Evolutionary conservation across 1,140 invertebrate species (phyloP).

Genomic region (Rhizoglyphus robini): DNA sequence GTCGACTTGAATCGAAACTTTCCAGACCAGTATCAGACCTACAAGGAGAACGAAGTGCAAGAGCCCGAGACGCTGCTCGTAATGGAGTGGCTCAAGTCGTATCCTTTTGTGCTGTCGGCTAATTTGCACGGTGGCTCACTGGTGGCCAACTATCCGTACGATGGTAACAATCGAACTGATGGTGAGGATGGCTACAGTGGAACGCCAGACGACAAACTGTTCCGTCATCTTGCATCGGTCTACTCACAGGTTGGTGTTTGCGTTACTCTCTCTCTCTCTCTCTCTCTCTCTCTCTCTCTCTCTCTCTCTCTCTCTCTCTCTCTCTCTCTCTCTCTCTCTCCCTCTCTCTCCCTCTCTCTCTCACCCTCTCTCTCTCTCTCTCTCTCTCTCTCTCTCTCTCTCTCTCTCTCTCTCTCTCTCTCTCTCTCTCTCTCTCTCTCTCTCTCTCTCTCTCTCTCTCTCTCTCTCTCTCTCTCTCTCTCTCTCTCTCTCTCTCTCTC

Average conservation of each 20-base stretch:
- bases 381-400: too few relatives aligned
- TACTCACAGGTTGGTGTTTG: constrained; percentile 59
- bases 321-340: too few relatives aligned
- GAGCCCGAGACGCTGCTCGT: constrained; percentile 78
- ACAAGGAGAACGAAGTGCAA: constrained; percentile 45
- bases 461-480: too few relatives aligned
- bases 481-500: too few relatives aligned
- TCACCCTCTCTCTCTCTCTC: too few relatives aligned
- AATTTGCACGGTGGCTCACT: constrained; percentile 88
- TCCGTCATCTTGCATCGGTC: constrained; percentile 59
- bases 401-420: too few relatives aligned
- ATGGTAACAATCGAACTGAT: constrained; percentile 44
- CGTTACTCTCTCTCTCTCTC: too few relatives aligned
- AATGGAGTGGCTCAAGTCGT: constrained; percentile 71
- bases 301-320: too few relatives aligned
- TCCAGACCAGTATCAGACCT: constrained; percentile 66
- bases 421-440: too few relatives aligned
- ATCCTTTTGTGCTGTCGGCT: constrained; percentile 87
- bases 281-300: not conserved
- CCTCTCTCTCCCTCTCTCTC: too few relatives aligned
- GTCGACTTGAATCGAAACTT: constrained; percentile 95
- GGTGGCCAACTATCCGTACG: constrained; percentile 87
- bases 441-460: too few relatives aligned
- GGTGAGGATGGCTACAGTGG: constrained; percentile 32
- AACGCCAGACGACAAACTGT: constrained; percentile 69